These are phyloP conservation scores for Barbus barbus DNA, from an alignment of 2,113 vertebrate genomes.

Conservation along the genomic window DNA sequence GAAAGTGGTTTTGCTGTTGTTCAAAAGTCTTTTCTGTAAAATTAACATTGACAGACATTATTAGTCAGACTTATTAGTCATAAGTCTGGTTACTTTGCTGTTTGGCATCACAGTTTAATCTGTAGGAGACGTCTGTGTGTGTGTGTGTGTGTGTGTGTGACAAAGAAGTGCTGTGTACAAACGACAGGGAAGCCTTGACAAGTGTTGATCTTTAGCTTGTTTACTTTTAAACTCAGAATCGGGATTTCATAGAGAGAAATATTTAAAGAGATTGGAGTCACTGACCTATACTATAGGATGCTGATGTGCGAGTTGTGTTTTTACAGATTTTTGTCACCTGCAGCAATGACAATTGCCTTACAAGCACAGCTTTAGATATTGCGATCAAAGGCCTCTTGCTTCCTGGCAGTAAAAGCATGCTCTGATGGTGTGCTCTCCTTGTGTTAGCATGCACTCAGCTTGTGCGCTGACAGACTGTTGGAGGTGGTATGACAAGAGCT, in stretches of 20 bases:
- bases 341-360: too few species aligned
- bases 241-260: neutral
- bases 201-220: neutral
- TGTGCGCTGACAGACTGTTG: neutral
- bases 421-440: neutral
- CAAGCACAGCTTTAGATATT: too few species aligned
- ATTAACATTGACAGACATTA: neutral
- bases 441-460: neutral
- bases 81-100: neutral
- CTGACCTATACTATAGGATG: neutral
- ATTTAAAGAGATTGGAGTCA: slow-evolving; percentile 28
- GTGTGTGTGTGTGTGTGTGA: too few species aligned
- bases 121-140: neutral
- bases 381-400: too few species aligned
- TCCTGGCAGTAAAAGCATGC: too few species aligned
- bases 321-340: too few species aligned
- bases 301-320: neutral
- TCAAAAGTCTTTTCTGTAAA: neutral
- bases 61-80: neutral
- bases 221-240: neutral
- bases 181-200: neutral
- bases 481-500: neutral
- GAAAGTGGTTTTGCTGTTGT: neutral
- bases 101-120: neutral
- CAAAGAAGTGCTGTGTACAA: too few species aligned